Base-by-base conservation (phyloP, 1,140 invertebrate species). In the Orchestia grillus region DNA sequence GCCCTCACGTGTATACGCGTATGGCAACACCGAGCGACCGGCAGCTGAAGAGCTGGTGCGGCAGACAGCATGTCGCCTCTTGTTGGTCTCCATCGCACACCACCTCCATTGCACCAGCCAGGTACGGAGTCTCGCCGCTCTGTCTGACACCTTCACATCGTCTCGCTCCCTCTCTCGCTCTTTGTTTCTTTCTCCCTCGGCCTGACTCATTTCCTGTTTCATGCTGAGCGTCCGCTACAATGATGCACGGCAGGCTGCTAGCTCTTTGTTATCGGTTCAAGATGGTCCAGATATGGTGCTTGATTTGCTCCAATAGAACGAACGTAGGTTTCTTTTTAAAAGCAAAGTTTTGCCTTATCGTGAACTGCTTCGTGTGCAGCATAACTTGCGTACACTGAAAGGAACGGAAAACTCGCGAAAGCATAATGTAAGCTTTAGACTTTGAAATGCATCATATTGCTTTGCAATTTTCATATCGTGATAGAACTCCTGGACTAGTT, bases 21-120 rank as follows among this genome's bases (percentile, higher is more conserved):
- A 77, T 77, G 62, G 62, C 62, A 77, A 77, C 62, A 77, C 62
- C 62, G 62, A 77, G 62, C 62, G 62, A 36, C 62, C 88, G 44
- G 88, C 88, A 91, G 88, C 88, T 43, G 88, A 42, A 91, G 88
- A 91, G 88, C 41, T 42, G 88, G 41, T 91, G 88, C 88, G 28
- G 41, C 41, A 91, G 88, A 91, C 88, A 91, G 88, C 88, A 44
- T 91, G 88, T 91, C 88, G 88, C 88, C 88, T 91, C 88, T 91
- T 23, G 19, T 19, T 36, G 44, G 88, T 77, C 62, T 77, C 88
- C 41, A 91, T 43, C 88, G 87, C 87, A 44, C 88, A 8, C 6
- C 88, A 23, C 41, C 88, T 36, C 87, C 87, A 42, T 42, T n/a
- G 40, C 19, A 11, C 40, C 8, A 23, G 15, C 6, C 88, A 91